Evolutionary conservation across 2,113 vertebrate species (phyloP).

Genomic region (Romanogobio albipinnatus): DNA sequence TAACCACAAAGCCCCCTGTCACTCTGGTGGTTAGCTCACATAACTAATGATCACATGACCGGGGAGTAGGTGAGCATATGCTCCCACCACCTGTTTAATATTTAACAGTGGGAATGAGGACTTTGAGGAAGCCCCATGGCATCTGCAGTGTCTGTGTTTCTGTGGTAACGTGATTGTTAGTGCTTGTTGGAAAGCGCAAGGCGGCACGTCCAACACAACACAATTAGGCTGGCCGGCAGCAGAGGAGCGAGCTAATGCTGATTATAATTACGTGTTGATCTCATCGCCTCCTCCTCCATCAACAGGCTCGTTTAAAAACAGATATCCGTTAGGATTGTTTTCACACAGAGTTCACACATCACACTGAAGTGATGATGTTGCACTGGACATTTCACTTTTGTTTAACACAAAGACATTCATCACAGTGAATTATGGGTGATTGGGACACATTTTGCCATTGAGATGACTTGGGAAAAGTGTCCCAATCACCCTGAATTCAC

Average conservation of each 20-base stretch:
- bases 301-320: slow-evolving; percentile 54
- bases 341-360: slow-evolving; percentile 36
- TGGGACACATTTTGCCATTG: no score
- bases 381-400: slow-evolving; percentile 11
- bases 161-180: slow-evolving; percentile 17
- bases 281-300: slow-evolving; percentile 60
- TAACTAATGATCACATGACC: slow-evolving; percentile 42
- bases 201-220: slow-evolving; percentile 60
- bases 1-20: slow-evolving; percentile 3
- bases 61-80: slow-evolving; percentile 52
- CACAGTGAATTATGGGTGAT: background rate
- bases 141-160: slow-evolving; percentile 32
- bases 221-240: slow-evolving; percentile 59
- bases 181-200: slow-evolving; percentile 36
- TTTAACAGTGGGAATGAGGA: slow-evolving; percentile 51
- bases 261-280: slow-evolving; percentile 66
- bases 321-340: slow-evolving; percentile 54
- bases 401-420: background rate
- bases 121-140: slow-evolving; percentile 42
- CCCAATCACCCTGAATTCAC: no score
- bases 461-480: no score
- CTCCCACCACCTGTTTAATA: slow-evolving; percentile 59
- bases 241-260: slow-evolving; percentile 58
- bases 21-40: slow-evolving; percentile 38
- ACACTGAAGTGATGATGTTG: slow-evolving; percentile 33